Conservation (phyloP, 2,888 invertebrate genomes). For the Venusia cambrica region DNA sequence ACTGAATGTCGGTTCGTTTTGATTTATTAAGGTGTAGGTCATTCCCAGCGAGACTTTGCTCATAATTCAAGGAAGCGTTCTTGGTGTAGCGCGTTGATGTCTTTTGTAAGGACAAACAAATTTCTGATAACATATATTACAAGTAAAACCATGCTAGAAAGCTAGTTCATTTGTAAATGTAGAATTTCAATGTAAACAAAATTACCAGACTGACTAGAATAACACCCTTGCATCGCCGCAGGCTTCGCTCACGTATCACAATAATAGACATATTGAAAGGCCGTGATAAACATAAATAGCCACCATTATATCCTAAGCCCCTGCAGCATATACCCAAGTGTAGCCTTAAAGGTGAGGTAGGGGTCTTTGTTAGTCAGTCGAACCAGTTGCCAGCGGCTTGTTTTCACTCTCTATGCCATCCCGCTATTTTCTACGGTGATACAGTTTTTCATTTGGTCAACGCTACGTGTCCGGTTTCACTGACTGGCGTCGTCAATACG, state of each 20-base stretch:
- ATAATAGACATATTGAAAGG: conserved; percentile 58
- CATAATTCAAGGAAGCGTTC: no score
- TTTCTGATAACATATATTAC: not conserved
- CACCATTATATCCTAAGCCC: conserved; percentile 34
- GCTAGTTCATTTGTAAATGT: conserved; percentile 23
- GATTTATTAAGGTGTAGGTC: no score
- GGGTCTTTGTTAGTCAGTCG: conserved; percentile 44
- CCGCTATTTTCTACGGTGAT: conserved; percentile 68
- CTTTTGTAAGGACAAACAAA: conserved; percentile 6
- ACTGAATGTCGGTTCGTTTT: no score
- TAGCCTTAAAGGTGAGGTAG: conserved; percentile 21
- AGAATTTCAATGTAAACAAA: conserved; percentile 52
- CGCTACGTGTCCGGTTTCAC: conserved; percentile 57
- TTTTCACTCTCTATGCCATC: conserved; percentile 74
- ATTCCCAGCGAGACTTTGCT: no score
- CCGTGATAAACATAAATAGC: conserved; percentile 45
- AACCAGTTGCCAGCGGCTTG: conserved; percentile 44
- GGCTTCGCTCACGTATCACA: conserved; percentile 48
- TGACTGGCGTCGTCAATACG: conserved; percentile 39
- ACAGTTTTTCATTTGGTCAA: conserved; percentile 66
- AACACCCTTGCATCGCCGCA: conserved; percentile 47
- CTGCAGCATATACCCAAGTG: conserved; percentile 5
- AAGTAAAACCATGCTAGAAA: not conserved
- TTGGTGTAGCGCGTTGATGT: conserved; percentile 13
- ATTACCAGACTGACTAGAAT: conserved; percentile 46